Percentiles rank a stretch among this genome's conserved stretches.
Evolutionary conservation across 2,797 vertebrate species (phyloP).

Genomic region (Botia kubotai): DNA sequence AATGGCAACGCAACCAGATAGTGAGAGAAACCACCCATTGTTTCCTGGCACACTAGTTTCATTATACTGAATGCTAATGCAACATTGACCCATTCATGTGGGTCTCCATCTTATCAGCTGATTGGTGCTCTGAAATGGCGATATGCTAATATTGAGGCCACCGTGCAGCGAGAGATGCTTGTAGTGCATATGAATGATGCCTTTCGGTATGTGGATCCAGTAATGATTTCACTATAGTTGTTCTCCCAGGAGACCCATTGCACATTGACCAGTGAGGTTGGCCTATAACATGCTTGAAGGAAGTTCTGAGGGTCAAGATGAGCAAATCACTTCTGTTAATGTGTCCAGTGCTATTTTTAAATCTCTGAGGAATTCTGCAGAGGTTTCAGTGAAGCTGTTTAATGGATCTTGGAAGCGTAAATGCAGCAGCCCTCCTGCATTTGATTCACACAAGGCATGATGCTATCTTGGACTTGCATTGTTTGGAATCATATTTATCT

Average conservation of each 20-base stretch:
- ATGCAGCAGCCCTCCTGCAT: not conserved
- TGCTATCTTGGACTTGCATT: conserved; percentile 21
- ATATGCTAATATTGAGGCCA: conserved; percentile 36
- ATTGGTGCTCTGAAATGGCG: conserved; percentile 39
- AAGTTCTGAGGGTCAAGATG: conserved; percentile 19
- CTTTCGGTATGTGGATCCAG: conserved; percentile 61
- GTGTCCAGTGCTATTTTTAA: conserved; percentile 13
- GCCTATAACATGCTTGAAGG: conserved; percentile 32
- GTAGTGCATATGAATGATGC: conserved; percentile 69
- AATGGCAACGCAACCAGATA: conserved; percentile 24
- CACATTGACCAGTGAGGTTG: conserved; percentile 13
- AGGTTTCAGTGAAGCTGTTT: conserved; percentile 41
- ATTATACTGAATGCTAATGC: conserved; percentile 51
- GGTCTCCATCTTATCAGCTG: conserved; percentile 33
- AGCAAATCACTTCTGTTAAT: conserved; percentile 40
- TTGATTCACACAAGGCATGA: conserved; percentile 26
- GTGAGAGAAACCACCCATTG: conserved; percentile 35
- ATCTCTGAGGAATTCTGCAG: conserved; percentile 41
- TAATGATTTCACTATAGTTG: conserved; percentile 34
- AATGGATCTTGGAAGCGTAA: conserved; percentile 24
- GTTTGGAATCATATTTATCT: conserved; percentile 9
- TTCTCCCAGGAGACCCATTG: conserved; percentile 31
- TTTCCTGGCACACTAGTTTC: conserved; percentile 43
- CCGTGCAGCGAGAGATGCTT: conserved; percentile 56
- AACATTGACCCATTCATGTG: conserved; percentile 37